Conservation (phyloP, 2,888 invertebrate species). For the Pseudoips prasinana region DNA sequence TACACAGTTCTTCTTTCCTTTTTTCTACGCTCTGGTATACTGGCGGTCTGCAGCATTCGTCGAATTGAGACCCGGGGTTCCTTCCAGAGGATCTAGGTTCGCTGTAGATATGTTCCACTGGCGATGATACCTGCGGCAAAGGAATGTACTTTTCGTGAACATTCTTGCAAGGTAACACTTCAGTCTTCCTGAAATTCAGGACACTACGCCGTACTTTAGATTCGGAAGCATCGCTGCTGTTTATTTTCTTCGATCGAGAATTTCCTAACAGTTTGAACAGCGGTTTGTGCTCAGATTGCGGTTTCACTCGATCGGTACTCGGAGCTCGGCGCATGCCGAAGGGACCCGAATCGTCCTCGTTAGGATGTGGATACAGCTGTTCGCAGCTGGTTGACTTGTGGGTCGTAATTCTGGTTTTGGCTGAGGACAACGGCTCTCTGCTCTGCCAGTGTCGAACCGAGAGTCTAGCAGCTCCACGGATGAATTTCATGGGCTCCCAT, state of each 20-base stretch:
- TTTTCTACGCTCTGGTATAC: conserved; percentile 75
- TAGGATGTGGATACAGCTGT: conserved; percentile 67
- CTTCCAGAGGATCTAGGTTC: conserved; percentile 61
- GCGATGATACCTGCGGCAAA: conserved; percentile 57
- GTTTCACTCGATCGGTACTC: conserved; percentile 74
- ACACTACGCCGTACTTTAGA: conserved; percentile 66
- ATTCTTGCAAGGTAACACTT: conserved; percentile 55
- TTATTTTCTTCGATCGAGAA: conserved; percentile 65
- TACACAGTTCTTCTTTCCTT: conserved; percentile 52
- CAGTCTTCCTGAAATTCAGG: conserved; percentile 68
- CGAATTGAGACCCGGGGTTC: conserved; percentile 55
- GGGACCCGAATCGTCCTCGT: conserved; percentile 60
- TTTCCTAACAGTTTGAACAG: conserved; percentile 72
- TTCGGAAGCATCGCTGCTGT: conserved; percentile 57
- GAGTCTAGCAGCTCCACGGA: conserved; percentile 72
- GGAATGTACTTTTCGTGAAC: conserved; percentile 76
- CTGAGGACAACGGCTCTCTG: conserved; percentile 68
- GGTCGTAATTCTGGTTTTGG: conserved; percentile 59
- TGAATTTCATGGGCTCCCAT: conserved; percentile 75
- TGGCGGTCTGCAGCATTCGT: conserved; percentile 70
- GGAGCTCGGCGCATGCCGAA: conserved; percentile 72
- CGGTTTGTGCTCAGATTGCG: conserved; percentile 63
- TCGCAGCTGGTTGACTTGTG: conserved; percentile 78
- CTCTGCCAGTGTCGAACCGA: conserved; percentile 80
- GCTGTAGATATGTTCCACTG: conserved; percentile 68